These are phyloP conservation scores for Glaucidium brasilianum DNA, from an alignment of 2,113 vertebrate species.

Conservation along the genomic window DNA sequence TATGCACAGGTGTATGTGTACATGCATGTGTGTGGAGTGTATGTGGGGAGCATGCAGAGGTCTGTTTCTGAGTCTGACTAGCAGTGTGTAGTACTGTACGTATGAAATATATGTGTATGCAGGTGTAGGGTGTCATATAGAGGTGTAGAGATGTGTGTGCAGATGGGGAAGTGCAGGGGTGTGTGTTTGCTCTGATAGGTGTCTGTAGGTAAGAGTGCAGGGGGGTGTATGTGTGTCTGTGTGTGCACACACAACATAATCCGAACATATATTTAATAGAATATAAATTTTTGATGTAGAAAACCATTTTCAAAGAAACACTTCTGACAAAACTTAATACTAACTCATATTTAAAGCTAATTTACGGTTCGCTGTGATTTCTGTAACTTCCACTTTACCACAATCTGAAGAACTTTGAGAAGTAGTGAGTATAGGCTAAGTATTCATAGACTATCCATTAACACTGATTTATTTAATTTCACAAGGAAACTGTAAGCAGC, in stretches of 20 bases:
- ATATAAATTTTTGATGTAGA: not conserved
- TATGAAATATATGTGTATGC: rapidly evolving
- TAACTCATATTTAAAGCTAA: not conserved
- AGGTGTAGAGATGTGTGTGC: not conserved
- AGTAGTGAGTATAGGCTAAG: not conserved
- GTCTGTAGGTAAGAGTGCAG: not conserved
- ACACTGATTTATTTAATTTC: not conserved
- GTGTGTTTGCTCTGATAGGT: not conserved
- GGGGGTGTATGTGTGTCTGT: rapidly evolving
- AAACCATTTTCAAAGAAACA: not conserved
- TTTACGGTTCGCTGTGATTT: not conserved
- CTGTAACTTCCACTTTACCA: not conserved
- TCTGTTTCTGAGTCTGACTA: not conserved
- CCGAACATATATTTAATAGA: not conserved
- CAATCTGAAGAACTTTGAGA: not conserved
- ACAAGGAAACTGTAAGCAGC: not conserved
- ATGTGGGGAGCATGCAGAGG: not conserved
- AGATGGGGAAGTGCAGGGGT: not conserved
- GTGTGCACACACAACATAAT: not conserved
- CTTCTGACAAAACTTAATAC: not conserved
- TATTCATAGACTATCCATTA: not conserved
- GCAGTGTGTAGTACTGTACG: rapidly evolving
- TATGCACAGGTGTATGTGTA: not conserved
- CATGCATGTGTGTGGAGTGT: not conserved
- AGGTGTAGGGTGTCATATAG: not conserved